A percentile compares a stretch with the other conserved stretches of the same genome.
These are phyloP conservation scores for Microcebus griseorufus DNA, from an alignment of 2,113 vertebrate genomes.

Conservation along the genomic window DNA sequence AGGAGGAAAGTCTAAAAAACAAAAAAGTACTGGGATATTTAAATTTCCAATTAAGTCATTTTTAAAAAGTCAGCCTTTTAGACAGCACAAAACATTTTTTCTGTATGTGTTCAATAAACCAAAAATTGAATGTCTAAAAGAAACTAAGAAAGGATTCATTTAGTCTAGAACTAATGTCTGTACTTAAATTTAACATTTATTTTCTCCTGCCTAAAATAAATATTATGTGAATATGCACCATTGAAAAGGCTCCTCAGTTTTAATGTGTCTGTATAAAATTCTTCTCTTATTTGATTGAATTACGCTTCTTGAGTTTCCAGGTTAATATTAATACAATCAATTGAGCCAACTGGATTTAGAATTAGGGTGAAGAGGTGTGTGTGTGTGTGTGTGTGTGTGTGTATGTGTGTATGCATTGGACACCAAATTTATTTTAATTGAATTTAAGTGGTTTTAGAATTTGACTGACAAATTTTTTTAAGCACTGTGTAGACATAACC, in stretches of 20 bases:
- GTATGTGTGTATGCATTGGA: too few species aligned
- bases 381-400: background rate
- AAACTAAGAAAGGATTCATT: background rate
- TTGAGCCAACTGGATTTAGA: background rate
- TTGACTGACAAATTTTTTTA: background rate
- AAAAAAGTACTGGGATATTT: background rate
- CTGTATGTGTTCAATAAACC: background rate
- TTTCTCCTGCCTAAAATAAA: background rate
- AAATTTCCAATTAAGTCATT: background rate
- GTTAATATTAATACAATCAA: background rate
- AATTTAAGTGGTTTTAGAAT: background rate
- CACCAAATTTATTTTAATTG: background rate
- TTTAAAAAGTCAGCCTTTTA: background rate
- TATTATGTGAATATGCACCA: background rate
- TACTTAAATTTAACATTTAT: background rate
- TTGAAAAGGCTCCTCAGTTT: background rate
- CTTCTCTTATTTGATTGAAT: background rate
- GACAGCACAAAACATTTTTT: slow-evolving; percentile 4
- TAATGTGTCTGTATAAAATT: background rate
- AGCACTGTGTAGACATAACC: background rate
- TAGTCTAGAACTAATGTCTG: background rate
- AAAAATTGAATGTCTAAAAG: background rate
- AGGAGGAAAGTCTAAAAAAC: background rate
- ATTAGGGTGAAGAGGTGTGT: background rate
- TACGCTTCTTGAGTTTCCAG: background rate